Evolutionary conservation across 2,113 vertebrate species (phyloP).

Genomic region (Oceanodroma tethys): DNA sequence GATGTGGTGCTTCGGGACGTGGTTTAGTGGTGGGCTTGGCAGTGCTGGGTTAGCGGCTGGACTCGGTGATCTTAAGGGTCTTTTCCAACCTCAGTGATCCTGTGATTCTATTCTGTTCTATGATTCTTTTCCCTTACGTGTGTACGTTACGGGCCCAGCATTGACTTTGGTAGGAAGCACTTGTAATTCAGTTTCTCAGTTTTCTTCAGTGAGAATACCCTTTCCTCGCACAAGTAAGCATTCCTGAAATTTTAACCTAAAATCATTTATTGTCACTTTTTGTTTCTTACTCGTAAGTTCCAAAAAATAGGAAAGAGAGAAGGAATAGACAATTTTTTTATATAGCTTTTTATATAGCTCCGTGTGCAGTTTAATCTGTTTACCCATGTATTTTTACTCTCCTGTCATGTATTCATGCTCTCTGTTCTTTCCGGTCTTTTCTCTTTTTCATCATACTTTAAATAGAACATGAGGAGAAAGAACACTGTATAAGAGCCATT

Average conservation of each 20-base stretch:
- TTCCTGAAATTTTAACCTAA: background rate
- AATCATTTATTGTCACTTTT: background rate
- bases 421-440: background rate
- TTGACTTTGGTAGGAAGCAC: background rate
- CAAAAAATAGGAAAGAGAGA: background rate
- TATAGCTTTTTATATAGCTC: background rate
- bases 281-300: background rate
- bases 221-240: background rate
- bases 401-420: background rate
- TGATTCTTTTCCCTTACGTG: background rate
- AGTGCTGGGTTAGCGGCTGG: accelerated
- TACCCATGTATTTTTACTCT: background rate
- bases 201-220: background rate
- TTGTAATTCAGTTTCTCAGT: background rate
- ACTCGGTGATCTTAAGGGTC: accelerated
- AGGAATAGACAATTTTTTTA: too few relatives aligned
- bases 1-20: accelerated
- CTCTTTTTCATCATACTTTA: background rate
- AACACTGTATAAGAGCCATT: background rate
- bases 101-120: background rate
- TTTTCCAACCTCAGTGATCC: background rate
- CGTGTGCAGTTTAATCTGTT: background rate
- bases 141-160: accelerated
- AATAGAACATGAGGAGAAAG: background rate
- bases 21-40: background rate